Conservation (phyloP, 2,888 invertebrate genomes). For the Nesidiocoris tenuis region DNA sequence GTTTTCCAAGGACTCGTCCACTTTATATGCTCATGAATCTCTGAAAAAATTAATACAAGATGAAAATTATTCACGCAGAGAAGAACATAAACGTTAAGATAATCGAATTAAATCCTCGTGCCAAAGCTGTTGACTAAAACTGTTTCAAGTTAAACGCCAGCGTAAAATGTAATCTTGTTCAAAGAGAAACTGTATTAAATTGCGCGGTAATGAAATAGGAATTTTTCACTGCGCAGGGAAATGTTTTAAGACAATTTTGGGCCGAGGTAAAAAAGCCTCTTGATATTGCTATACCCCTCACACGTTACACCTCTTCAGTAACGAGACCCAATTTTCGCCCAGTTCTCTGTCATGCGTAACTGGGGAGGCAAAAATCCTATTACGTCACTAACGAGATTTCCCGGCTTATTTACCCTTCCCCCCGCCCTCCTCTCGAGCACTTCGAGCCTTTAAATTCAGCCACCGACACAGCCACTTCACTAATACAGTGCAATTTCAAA, state of each 20-base stretch:
- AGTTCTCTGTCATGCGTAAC: neutral
- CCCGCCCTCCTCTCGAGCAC: neutral
- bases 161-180: no score
- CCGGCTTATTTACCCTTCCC: slow-evolving; percentile 1
- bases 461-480: neutral
- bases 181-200: neutral
- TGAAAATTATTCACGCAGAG: no score
- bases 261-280: neutral
- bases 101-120: no score
- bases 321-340: neutral
- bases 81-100: no score
- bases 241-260: neutral
- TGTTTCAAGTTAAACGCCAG: no score
- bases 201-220: neutral
- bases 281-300: neutral
- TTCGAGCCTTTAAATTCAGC: neutral
- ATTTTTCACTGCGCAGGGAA: neutral
- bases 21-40: no score
- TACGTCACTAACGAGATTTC: slow-evolving; percentile 11
- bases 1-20: no score
- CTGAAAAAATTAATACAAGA: no score
- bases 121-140: no score
- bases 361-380: slow-evolving; percentile 6
- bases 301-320: neutral
- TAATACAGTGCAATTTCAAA: neutral